These are phyloP conservation scores for Tridacna crocea DNA, from an alignment of 2,888 invertebrate genomes.

Conservation along the genomic window DNA sequence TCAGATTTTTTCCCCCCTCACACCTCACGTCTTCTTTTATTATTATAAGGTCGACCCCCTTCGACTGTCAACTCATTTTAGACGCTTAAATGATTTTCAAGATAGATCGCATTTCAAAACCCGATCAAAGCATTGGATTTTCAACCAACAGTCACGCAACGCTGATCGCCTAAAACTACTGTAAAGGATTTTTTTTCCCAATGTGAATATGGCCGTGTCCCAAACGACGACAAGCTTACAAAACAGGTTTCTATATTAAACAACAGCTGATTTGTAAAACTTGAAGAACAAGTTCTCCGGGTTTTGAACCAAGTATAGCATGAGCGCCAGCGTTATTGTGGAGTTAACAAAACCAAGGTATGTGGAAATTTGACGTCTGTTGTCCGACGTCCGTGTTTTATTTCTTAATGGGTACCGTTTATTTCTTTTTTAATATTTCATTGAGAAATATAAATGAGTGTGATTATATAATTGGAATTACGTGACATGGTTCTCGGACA, in stretches of 20 bases:
- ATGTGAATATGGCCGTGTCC: conserved; percentile 18
- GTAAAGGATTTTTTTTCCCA: conserved; percentile 12
- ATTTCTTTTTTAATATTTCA: no score
- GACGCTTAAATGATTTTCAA: conserved; percentile 23
- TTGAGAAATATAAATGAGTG: conserved; percentile 7
- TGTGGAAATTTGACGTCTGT: conserved; percentile 7
- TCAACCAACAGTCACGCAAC: conserved; percentile 11
- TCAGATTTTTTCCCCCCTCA: no score
- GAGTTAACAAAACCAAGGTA: conserved; percentile 28
- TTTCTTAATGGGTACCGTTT: neutral
- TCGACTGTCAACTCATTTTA: conserved; percentile 19
- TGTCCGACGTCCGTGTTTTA: neutral
- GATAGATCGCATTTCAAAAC: conserved; percentile 23
- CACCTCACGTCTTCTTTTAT: no score
- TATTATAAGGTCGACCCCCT: no score
- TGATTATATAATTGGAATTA: conserved; percentile 7
- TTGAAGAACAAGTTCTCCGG: conserved; percentile 65
- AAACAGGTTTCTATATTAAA: conserved; percentile 34
- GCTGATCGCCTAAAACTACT: conserved; percentile 22
- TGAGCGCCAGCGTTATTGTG: conserved; percentile 54
- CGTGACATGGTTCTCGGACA: neutral
- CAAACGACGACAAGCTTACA: neutral
- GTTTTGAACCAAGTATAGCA: conserved; percentile 61
- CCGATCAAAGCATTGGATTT: conserved; percentile 24
- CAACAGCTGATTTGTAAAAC: conserved; percentile 52